These are phyloP conservation scores for Sciurus carolinensis DNA, from an alignment of 2,797 vertebrate genomes.

Conservation along the genomic window DNA sequence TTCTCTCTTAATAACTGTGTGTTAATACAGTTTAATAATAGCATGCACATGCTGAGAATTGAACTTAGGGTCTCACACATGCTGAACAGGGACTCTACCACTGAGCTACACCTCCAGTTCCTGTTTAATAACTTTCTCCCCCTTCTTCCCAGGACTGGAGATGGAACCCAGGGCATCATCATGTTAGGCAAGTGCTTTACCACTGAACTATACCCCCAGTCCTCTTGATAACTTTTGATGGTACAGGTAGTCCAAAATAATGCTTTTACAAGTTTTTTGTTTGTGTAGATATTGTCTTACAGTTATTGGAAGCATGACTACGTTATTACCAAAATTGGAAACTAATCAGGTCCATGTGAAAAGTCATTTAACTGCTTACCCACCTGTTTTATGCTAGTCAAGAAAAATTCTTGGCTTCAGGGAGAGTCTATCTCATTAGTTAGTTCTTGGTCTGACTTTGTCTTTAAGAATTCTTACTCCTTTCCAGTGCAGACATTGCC, in stretches of 20 bases:
- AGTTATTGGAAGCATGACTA: background rate
- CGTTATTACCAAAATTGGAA: conserved; percentile 29
- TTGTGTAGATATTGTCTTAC: background rate
- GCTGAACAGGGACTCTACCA: background rate
- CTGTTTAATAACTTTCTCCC: no score
- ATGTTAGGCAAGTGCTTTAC: no score
- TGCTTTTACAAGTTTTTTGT: conserved; percentile 8
- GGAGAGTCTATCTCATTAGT: background rate
- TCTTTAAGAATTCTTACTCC: background rate
- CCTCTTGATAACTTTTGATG: conserved; percentile 19
- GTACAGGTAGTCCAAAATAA: conserved; percentile 2
- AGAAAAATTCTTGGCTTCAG: conserved; percentile 24
- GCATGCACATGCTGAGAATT: background rate
- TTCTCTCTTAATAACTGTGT: background rate
- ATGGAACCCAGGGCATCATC: no score
- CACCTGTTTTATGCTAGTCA: background rate
- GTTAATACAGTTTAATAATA: no score
- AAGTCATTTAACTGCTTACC: background rate
- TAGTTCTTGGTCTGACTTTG: conserved; percentile 28
- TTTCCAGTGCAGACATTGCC: background rate
- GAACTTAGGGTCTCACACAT: background rate
- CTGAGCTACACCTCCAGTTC: background rate
- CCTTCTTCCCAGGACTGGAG: no score
- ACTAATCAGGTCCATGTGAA: background rate
- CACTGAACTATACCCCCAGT: no score